A percentile compares a stretch with the other conserved stretches of the same genome.
phyloP scores from a whole-genome alignment of 2,888 invertebrate species.

The Seladonia tumulorum region DNA sequence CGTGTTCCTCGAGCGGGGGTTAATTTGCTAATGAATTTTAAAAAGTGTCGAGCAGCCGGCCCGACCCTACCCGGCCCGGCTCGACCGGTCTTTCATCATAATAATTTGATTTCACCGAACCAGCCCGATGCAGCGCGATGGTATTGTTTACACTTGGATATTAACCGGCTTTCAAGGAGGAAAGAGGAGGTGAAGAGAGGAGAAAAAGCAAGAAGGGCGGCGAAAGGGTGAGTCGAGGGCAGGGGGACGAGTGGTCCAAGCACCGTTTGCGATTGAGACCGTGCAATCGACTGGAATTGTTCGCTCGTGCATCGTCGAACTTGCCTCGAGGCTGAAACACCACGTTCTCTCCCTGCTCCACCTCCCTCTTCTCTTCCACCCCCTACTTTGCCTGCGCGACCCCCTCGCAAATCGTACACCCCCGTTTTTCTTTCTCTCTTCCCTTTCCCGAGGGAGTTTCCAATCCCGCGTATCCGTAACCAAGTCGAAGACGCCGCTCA shows the following conservation, averaged over 20 bases:
- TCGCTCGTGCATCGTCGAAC: slow-evolving; percentile 28
- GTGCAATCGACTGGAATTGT: slow-evolving; percentile 57
- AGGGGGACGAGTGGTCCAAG: background rate
- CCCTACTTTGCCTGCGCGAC: background rate
- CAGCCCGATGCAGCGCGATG: slow-evolving; percentile 40
- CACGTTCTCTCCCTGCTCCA: background rate
- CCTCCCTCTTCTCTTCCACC: no score
- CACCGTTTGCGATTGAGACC: slow-evolving; percentile 42
- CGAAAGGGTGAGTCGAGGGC: slow-evolving; percentile 4
- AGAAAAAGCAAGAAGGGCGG: slow-evolving; percentile 7
- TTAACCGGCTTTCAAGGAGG: slow-evolving; percentile 41
- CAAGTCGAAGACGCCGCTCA: background rate
- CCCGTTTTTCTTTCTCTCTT: slow-evolving; percentile 3
- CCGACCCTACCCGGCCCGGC: slow-evolving; percentile 16
- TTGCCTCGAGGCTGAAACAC: slow-evolving; percentile 22
- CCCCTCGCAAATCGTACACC: slow-evolving; percentile 1
- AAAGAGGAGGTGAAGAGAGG: slow-evolving; percentile 4
- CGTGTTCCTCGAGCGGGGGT: slow-evolving; percentile 28
- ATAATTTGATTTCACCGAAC: slow-evolving; percentile 70
- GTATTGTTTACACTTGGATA: slow-evolving; percentile 70
- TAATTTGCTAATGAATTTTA: slow-evolving; percentile 79
- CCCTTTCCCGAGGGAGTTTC: background rate
- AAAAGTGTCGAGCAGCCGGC: slow-evolving; percentile 56
- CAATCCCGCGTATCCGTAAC: background rate
- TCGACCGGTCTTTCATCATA: slow-evolving; percentile 69